A percentile compares a stretch with the other conserved stretches of the same genome.
Conservation (phyloP, 2,888 invertebrate genomes). For the Euzetes globulus region DNA sequence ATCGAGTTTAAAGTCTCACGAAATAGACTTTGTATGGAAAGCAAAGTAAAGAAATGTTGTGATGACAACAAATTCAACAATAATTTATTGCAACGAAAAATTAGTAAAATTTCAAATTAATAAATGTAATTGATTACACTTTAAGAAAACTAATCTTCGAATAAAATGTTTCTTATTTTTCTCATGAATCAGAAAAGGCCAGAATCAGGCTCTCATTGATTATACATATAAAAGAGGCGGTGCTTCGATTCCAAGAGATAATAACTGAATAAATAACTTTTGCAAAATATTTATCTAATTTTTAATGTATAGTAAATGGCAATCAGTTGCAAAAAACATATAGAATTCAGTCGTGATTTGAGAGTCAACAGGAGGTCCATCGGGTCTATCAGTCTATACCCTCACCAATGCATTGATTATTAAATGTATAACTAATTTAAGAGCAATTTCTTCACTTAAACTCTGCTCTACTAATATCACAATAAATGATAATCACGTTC, state of each 20-base stretch:
- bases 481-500: constrained; percentile 25
- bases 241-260: not conserved
- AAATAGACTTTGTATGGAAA: constrained; percentile 1
- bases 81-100: constrained; percentile 27
- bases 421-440: not conserved
- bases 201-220: constrained; percentile 11
- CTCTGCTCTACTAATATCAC: constrained; percentile 4
- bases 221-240: constrained; percentile 21
- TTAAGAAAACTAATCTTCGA: constrained; percentile 8
- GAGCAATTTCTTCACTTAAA: not conserved
- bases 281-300: constrained; percentile 17
- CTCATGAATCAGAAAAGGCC: not conserved
- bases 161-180: not conserved
- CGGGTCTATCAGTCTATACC: not conserved
- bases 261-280: constrained; percentile 13
- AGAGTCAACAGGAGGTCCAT: constrained; percentile 18
- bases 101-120: constrained; percentile 26
- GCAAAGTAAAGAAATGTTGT: not conserved
- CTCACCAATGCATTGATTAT: not conserved
- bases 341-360: constrained; percentile 18
- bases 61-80: constrained; percentile 22
- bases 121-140: constrained; percentile 27
- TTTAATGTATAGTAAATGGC: constrained; percentile 9
- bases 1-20: constrained; percentile 1
- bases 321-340: not conserved